These are phyloP conservation scores for Medauroidea extradentata DNA, from an alignment of 1,140 invertebrate species.

Conservation along the genomic window DNA sequence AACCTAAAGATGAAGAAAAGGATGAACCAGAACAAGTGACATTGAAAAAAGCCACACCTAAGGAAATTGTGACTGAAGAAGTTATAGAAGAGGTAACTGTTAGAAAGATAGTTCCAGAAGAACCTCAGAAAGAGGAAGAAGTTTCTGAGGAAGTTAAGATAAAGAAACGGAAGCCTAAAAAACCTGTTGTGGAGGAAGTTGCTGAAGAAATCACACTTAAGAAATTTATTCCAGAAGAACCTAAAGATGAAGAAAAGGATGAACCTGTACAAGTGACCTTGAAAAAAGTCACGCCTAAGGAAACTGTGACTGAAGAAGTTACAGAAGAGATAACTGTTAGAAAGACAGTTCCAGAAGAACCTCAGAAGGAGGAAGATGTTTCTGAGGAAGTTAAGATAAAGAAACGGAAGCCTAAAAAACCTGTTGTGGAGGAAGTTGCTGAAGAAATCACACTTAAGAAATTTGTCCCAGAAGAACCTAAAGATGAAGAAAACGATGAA, in stretches of 20 bases:
- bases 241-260: slow-evolving; percentile 18
- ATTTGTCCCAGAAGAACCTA: slow-evolving; percentile 9
- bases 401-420: slow-evolving; percentile 10
- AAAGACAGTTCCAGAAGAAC: slow-evolving; percentile 35
- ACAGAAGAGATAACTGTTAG: slow-evolving; percentile 36
- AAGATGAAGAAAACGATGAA: slow-evolving; percentile 32
- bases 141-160: slow-evolving; percentile 47
- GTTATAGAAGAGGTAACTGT: slow-evolving; percentile 26
- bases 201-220: slow-evolving; percentile 36
- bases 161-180: slow-evolving; percentile 54
- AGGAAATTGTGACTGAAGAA: slow-evolving; percentile 7
- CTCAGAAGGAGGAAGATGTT: slow-evolving; percentile 16
- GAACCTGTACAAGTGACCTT: slow-evolving; percentile 20
- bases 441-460: slow-evolving; percentile 20
- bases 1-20: slow-evolving; percentile 16
- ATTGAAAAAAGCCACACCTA: slow-evolving; percentile 11
- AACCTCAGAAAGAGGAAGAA: slow-evolving; percentile 32
- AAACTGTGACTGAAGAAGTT: slow-evolving; percentile 32
- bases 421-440: slow-evolving; percentile 13
- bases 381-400: slow-evolving; percentile 11
- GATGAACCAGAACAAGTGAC: slow-evolving; percentile 23
- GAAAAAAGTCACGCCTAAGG: slow-evolving; percentile 28
- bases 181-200: slow-evolving; percentile 27
- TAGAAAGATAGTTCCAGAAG: slow-evolving; percentile 32
- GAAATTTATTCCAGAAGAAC: slow-evolving; percentile 24